These are phyloP conservation scores for Drosophila parvula DNA, from an alignment of 1,140 invertebrate species.

Conservation along the genomic window DNA sequence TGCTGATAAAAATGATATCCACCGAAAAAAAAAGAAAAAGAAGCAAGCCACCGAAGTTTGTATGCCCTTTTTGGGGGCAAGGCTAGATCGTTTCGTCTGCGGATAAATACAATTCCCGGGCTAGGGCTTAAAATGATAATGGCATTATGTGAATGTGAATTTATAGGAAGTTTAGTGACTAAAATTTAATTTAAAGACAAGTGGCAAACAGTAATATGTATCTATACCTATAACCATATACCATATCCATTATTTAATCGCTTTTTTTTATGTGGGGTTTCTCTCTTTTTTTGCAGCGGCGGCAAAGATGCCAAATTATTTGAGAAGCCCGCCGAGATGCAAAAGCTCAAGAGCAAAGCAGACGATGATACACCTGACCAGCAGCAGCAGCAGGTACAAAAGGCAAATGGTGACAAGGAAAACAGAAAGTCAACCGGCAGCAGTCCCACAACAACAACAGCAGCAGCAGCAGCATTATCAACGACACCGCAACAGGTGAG, in stretches of 20 bases:
- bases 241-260: neutral
- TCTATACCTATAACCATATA: neutral
- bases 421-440: constrained; percentile 51
- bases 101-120: neutral
- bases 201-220: neutral
- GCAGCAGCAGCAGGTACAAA: constrained; percentile 22
- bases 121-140: neutral
- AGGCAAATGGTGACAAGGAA: constrained; percentile 49
- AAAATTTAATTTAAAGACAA: neutral
- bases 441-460: constrained; percentile 32
- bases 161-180: neutral
- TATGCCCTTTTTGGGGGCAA: neutral
- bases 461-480: constrained; percentile 15
- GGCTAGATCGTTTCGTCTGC: neutral
- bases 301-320: constrained; percentile 76
- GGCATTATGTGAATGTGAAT: neutral
- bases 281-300: constrained; percentile 45
- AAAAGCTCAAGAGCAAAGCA: constrained; percentile 57
- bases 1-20: neutral
- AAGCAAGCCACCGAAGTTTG: neutral
- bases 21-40: no score
- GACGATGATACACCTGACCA: constrained; percentile 20
- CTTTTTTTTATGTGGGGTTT: neutral
- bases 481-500: constrained; percentile 58
- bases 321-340: constrained; percentile 64